These are phyloP conservation scores for Agonopterix alstromeriana DNA, from an alignment of 2,888 invertebrate genomes.

Conservation along the genomic window DNA sequence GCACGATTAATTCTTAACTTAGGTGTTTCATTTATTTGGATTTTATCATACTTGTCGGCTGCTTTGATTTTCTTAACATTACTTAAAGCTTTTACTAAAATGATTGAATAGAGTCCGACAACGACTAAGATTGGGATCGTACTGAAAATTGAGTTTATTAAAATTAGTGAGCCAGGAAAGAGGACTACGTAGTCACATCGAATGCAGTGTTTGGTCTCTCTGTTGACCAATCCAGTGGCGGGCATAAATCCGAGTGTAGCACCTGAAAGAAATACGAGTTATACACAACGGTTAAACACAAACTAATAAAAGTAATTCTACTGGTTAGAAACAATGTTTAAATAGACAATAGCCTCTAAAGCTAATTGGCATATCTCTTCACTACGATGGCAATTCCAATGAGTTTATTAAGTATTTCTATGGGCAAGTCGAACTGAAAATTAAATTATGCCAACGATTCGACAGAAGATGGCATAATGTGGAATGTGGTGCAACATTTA, in stretches of 20 bases:
- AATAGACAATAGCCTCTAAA: too few species aligned
- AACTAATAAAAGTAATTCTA: too few species aligned
- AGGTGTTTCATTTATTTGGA: slow-evolving; percentile 19
- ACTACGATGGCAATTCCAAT: too few species aligned
- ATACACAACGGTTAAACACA: too few species aligned
- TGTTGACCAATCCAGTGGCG: slow-evolving; percentile 73
- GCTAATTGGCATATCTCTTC: too few species aligned
- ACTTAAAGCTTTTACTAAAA: slow-evolving; percentile 74
- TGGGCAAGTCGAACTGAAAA: too few species aligned
- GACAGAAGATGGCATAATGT: too few species aligned
- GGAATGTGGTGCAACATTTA: too few species aligned
- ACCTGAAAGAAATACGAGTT: slow-evolving; percentile 42
- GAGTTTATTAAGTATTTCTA: too few species aligned
- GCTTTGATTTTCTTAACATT: slow-evolving; percentile 50
- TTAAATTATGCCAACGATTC: too few species aligned
- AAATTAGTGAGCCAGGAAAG: slow-evolving; percentile 71
- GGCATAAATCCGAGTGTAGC: slow-evolving; percentile 77
- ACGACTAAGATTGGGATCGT: slow-evolving; percentile 64
- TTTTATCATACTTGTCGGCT: slow-evolving; percentile 12
- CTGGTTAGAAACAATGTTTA: too few species aligned
- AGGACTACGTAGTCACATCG: slow-evolving; percentile 76
- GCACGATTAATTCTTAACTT: slow-evolving; percentile 51
- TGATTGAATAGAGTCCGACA: slow-evolving; percentile 74
- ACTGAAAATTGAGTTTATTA: slow-evolving; percentile 74
- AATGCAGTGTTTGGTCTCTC: slow-evolving; percentile 28